These are phyloP conservation scores for Drosophila prosaltans DNA, from an alignment of 1,140 invertebrate species.

Conservation along the genomic window DNA sequence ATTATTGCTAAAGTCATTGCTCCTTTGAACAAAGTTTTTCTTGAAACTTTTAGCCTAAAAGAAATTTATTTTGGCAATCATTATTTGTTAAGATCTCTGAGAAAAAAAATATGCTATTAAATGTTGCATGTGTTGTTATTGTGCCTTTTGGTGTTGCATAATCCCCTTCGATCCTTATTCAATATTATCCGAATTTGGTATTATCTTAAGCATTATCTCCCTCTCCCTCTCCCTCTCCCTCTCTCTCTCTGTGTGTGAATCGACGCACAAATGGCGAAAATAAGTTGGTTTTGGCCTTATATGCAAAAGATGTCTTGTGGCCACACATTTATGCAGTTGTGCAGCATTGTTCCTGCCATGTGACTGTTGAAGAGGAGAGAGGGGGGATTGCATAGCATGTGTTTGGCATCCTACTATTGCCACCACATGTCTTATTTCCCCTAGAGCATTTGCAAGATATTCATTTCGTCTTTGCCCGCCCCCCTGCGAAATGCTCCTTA, in stretches of 20 bases:
- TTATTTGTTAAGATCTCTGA: too few species aligned
- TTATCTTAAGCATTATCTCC: too few species aligned
- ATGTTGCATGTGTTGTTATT: too few species aligned
- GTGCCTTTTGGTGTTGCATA: too few species aligned
- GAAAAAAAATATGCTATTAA: too few species aligned
- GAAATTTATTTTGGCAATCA: too few species aligned
- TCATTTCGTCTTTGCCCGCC: background rate
- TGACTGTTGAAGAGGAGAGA: background rate
- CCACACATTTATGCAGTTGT: conserved; percentile 5
- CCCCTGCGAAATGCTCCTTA: conserved; percentile 17
- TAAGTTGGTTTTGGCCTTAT: conserved; percentile 4
- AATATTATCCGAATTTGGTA: background rate
- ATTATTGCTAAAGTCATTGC: too few species aligned
- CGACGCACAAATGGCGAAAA: background rate
- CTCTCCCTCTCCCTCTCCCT: too few species aligned
- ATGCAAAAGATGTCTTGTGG: conserved; percentile 6
- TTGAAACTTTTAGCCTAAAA: too few species aligned
- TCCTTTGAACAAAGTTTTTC: too few species aligned
- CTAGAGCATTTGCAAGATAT: background rate
- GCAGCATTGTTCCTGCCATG: conserved; percentile 1
- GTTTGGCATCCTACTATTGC: background rate
- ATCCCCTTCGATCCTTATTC: conserved; percentile 2
- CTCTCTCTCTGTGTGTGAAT: background rate
- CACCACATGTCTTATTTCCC: background rate
- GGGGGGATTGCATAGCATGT: background rate